Evolutionary conservation across 2,888 invertebrate species (phyloP), one percentile per base, ranked within the genome.

Genomic region (Bombylius discolor): DNA sequence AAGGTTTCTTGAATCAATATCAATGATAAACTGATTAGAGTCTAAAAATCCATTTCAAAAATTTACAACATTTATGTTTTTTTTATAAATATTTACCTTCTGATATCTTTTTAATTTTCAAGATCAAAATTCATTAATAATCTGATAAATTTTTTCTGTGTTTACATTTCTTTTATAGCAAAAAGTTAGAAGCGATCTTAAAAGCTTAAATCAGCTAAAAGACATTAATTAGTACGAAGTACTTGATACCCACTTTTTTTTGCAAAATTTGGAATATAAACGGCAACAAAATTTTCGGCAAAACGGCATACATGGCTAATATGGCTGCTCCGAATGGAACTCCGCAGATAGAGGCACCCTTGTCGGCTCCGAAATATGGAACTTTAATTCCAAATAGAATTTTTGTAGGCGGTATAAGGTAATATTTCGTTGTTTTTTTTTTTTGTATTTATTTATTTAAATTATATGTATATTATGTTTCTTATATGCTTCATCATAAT

Each of bases 341-440:
- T 55, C 59, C 62, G 42, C 63, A 62, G 58, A 58, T 74, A 58
- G 74, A 74, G 60, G 72, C 68, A 75, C 67, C 81, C 58, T 64
- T 74, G 58, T 68, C 73, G 39, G 72, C 72, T 74, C 62, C 81
- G 75, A 82, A 82, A 68, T 82, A 81, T 64, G 93, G 84, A 62
- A 94, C 93, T 42, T 79, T 94, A 59, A 91, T 96, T 66, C 95
- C 95, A 58, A 95, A 95, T 74, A 79, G 96, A 66, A 90, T 97
- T 67, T 97, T 97, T 75, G 96, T 97, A 53, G 96, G 97, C 57
- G 97, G 96, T 33, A 95, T 97, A 67, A 89, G 94, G 56, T 74
- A 61, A 64, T 64, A 47, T 45, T 47, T 7, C 11, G 9, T 33
- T 49, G 1, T 36, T 36, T 3, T 36, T 36, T 36, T 36, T 8